Conservation (phyloP, 2,888 invertebrate species). For the Venustoraphidia nigricollis region DNA sequence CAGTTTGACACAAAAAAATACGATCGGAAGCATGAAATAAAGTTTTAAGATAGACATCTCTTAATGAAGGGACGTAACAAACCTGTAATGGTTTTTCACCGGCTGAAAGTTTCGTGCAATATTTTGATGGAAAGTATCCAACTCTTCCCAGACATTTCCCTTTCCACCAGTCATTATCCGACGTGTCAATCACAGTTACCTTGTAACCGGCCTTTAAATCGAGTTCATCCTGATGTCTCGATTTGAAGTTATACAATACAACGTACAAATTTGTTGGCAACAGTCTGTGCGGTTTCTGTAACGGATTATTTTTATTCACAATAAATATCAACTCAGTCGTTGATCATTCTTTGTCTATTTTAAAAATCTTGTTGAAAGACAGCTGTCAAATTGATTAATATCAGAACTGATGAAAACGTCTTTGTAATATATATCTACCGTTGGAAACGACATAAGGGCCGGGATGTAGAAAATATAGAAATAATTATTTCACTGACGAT, state of each 20-base stretch:
- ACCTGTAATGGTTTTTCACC: conserved; percentile 87
- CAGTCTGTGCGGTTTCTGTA: conserved; percentile 67
- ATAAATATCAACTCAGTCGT: conserved; percentile 8
- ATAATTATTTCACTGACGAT: too few species aligned
- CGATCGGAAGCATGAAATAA: not conserved
- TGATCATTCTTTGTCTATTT: conserved; percentile 1
- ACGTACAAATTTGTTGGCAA: conserved; percentile 87
- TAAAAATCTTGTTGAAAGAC: not conserved
- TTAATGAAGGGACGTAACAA: conserved; percentile 22
- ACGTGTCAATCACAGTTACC: conserved; percentile 85
- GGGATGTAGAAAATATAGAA: too few species aligned
- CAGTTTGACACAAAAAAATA: not conserved
- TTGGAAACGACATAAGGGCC: too few species aligned
- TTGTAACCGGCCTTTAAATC: conserved; percentile 86
- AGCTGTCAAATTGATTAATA: not conserved
- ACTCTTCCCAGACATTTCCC: conserved; percentile 82
- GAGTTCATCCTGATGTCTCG: conserved; percentile 83
- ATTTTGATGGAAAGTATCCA: conserved; percentile 90
- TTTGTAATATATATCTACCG: too few species aligned
- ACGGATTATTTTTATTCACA: conserved; percentile 12
- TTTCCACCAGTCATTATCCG: conserved; percentile 96
- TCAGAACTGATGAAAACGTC: not conserved
- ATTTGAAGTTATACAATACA: conserved; percentile 88
- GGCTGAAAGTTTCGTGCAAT: conserved; percentile 78
- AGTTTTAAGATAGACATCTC: not conserved